Conservation (phyloP, 2,888 invertebrate species). For the Falcaria lacertinaria region DNA sequence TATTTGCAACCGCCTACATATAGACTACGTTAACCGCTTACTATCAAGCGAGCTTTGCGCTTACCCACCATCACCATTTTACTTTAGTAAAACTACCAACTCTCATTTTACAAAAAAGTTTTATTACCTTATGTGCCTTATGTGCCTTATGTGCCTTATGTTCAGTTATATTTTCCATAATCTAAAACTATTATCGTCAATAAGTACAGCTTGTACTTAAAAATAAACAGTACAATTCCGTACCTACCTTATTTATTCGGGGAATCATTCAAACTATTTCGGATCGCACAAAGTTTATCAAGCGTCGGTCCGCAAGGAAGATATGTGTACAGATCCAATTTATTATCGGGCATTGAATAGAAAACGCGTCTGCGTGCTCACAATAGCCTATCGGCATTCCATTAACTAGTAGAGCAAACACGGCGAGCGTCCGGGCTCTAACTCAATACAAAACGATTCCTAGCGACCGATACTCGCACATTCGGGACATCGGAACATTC, state of each 20-base stretch:
- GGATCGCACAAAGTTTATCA: conserved; percentile 33
- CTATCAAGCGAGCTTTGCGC: too few species aligned
- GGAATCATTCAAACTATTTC: conserved; percentile 1
- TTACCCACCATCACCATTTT: too few species aligned
- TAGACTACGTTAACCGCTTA: too few species aligned
- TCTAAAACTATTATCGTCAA: background rate
- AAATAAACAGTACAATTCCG: too few species aligned
- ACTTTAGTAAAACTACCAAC: too few species aligned
- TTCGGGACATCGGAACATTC: conserved; percentile 48
- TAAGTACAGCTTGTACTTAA: too few species aligned
- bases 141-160: too few species aligned
- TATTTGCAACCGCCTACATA: too few species aligned
- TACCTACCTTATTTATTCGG: background rate
- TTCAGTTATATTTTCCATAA: too few species aligned
- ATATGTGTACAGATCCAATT: conserved; percentile 50
- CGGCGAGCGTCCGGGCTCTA: conserved; percentile 57
- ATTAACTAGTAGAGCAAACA: conserved; percentile 74
- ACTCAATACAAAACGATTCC: conserved; percentile 64
- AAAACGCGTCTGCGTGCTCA: conserved; percentile 58
- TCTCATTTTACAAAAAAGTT: too few species aligned
- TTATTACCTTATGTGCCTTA: too few species aligned
- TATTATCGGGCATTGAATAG: conserved; percentile 64
- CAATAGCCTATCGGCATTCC: conserved; percentile 72
- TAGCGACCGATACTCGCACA: conserved; percentile 57
- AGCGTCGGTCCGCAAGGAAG: conserved; percentile 44